Conservation (phyloP, 2,888 invertebrate genomes). For the Cheilosia impressa region DNA sequence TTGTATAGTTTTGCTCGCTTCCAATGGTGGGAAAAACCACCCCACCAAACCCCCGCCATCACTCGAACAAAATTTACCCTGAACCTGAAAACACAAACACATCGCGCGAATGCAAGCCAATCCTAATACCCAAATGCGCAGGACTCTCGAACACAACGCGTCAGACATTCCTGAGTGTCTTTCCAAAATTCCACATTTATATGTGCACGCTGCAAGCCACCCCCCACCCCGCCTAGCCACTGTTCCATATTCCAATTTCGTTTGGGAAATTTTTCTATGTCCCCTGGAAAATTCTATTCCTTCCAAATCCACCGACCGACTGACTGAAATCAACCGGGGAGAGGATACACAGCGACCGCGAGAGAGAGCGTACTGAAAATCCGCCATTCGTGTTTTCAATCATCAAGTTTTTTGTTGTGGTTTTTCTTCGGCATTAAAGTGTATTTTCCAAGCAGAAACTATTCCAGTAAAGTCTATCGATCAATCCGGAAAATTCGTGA, state of each 20-base stretch:
- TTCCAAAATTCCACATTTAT: slow-evolving; percentile 75
- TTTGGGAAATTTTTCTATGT: slow-evolving; percentile 60
- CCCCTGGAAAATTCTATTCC: slow-evolving; percentile 57
- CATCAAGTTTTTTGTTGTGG: slow-evolving; percentile 64
- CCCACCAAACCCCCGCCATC: slow-evolving; percentile 3
- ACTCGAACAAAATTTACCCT: slow-evolving; percentile 59
- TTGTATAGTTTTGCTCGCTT: slow-evolving; percentile 18
- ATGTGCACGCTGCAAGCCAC: slow-evolving; percentile 52
- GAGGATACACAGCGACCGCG: slow-evolving; percentile 69
- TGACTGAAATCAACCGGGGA: slow-evolving; percentile 64
- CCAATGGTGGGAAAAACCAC: slow-evolving; percentile 56
- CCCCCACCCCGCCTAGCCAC: neutral
- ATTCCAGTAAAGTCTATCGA: neutral
- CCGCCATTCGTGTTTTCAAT: slow-evolving; percentile 75
- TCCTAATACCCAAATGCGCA: slow-evolving; percentile 61
- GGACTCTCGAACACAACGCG: slow-evolving; percentile 42
- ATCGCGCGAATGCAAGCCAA: slow-evolving; percentile 67
- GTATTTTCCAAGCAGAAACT: neutral
- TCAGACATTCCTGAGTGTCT: slow-evolving; percentile 57
- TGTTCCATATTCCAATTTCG: slow-evolving; percentile 64
- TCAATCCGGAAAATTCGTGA: slow-evolving; percentile 27
- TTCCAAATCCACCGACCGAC: slow-evolving; percentile 65
- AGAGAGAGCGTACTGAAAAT: slow-evolving; percentile 71
- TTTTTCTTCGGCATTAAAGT: neutral
- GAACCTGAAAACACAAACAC: slow-evolving; percentile 70